Evolutionary conservation across 2,888 invertebrate genomes (phyloP).

Genomic region (Laothoe populi): DNA sequence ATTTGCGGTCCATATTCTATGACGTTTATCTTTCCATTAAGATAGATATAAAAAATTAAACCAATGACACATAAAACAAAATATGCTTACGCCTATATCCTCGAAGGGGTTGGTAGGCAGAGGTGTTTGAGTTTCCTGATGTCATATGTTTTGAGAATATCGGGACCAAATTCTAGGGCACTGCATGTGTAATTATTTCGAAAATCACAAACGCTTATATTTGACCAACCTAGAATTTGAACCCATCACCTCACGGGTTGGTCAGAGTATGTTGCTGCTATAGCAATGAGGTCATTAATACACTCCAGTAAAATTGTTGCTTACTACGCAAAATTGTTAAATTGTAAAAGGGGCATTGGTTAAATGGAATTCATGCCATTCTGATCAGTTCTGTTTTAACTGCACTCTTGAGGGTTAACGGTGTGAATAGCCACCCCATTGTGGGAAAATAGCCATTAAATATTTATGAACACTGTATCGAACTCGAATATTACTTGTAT

Average conservation of each 20-base stretch:
- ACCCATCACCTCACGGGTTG: no score
- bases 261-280: no score
- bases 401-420: slow-evolving; percentile 73
- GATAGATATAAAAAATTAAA: background rate
- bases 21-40: background rate
- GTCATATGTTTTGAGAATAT: no score
- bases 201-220: no score
- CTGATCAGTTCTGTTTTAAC: slow-evolving; percentile 74
- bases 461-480: slow-evolving; percentile 76
- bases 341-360: slow-evolving; percentile 27
- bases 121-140: background rate
- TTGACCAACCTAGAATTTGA: no score
- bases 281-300: no score
- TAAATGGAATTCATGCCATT: slow-evolving; percentile 71
- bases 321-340: slow-evolving; percentile 21
- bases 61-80: background rate
- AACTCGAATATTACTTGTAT: slow-evolving; percentile 58
- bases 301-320: background rate
- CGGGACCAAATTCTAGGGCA: no score
- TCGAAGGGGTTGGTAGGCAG: background rate
- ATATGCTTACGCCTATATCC: no score
- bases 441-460: slow-evolving; percentile 83
- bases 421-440: slow-evolving; percentile 81
- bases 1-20: background rate
- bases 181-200: no score